Evolutionary conservation across 2,888 invertebrate species (phyloP), one percentile per base, ranked within the genome.

Genomic region (Caenorhabditis sulstoni): DNA sequence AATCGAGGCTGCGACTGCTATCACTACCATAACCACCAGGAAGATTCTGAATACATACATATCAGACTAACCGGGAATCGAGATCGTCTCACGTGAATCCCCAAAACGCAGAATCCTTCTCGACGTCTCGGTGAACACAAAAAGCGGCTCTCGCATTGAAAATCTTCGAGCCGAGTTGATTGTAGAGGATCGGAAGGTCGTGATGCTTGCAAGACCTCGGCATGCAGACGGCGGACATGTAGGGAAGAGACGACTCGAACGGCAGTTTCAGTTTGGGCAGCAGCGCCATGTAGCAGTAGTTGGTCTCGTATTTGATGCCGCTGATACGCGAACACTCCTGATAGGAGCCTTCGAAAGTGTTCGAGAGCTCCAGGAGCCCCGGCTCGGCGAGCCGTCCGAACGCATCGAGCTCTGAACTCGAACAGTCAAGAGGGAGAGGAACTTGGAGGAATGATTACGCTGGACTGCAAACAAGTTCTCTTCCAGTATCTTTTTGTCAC

Each of bases 61-160:
- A 18, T 8, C 0, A n/a, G 4, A 16, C 14, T 20, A 22, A 3
- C 12, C 20, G 3, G 29, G 1, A 14, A 44, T n/a, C 29, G n/a
- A n/a, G 2, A 12, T 0, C 47, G 18, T 29, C 64, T 62, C 3
- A 75, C 75, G 75, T 62, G 35, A 67, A 73, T 50, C 73, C 73
- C 73, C 73, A 73, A 22, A 73, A 73, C 44, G 73, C 65, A 0
- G 73, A 58, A 20, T 73, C 73, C 37, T 73, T 73, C 14, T 73
- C 52, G 0, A 73, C 58, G 1, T 73, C 73, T 37, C 39, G 12
- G 37, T 73, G 73, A 29, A 58, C 73, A 65, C 73, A 73, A 1
- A 37, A 5, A 0, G 65, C 64, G 11, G 50, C 16, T 29, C 73
- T 14, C 0, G 73, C 73, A 1, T 23, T 65, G 58, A 73, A 65